These are phyloP conservation scores for Glareola pratincola DNA, from an alignment of 2,113 vertebrate genomes.

Conservation along the genomic window DNA sequence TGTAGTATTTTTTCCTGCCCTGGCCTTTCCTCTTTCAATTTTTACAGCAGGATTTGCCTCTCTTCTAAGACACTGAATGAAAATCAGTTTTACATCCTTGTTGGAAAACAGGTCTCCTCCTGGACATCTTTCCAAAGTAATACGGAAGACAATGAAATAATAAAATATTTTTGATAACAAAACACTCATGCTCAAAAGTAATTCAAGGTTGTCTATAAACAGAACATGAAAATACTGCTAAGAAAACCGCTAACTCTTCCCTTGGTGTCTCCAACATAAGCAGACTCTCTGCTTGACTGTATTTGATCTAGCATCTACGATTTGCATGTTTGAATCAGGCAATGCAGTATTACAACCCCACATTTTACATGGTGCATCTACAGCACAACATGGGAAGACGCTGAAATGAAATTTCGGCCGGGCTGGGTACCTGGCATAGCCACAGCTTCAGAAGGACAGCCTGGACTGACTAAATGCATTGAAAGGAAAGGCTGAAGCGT, in stretches of 20 bases:
- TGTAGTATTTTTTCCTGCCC: fast-evolving
- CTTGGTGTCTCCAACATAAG: neutral
- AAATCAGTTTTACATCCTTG: neutral
- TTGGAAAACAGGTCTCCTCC: neutral
- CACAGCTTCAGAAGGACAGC: neutral
- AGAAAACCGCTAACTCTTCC: neutral
- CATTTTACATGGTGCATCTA: neutral
- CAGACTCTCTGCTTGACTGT: neutral
- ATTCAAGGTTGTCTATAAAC: neutral
- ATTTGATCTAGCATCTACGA: neutral
- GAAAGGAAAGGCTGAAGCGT: neutral
- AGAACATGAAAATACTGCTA: neutral
- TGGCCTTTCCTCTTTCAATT: neutral
- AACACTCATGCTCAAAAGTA: neutral
- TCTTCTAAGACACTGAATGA: neutral
- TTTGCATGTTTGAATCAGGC: fast-evolving
- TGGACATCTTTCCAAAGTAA: neutral
- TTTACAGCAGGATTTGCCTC: neutral
- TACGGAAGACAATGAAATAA: neutral
- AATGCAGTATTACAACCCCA: neutral
- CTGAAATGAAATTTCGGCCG: neutral
- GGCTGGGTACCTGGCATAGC: neutral
- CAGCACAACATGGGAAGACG: neutral
- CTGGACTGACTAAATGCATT: neutral
- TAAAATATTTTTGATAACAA: neutral